Conservation (phyloP, 2,888 invertebrate genomes). For the Fissipunctia ypsillon region DNA sequence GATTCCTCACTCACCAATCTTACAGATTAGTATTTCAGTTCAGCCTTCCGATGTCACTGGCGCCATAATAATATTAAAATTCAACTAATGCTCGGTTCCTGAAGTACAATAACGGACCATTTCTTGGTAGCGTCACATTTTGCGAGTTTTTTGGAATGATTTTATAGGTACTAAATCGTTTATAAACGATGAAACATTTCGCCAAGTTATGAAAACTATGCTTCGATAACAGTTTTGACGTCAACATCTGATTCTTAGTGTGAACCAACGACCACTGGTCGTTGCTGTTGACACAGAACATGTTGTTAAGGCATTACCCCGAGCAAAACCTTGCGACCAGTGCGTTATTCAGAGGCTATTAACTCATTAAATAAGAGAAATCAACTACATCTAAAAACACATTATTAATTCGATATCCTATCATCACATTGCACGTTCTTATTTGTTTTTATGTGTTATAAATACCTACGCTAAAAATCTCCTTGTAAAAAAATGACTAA, state of each 20-base stretch:
- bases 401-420: too few relatives aligned
- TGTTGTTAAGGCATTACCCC: too few relatives aligned
- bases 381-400: too few relatives aligned
- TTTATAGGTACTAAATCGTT: not conserved
- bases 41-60: conserved; percentile 29
- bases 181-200: conserved; percentile 1
- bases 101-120: conserved; percentile 2
- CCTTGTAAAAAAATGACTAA: too few relatives aligned
- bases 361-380: too few relatives aligned
- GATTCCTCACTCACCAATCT: conserved; percentile 9
- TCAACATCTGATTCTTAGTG: not conserved
- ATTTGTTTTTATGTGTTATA: too few relatives aligned
- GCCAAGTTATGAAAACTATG: not conserved
- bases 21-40: conserved; percentile 24
- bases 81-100: not conserved
- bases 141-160: conserved; percentile 17
- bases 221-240: not conserved
- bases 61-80: conserved; percentile 10
- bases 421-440: too few relatives aligned
- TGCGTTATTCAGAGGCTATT: too few relatives aligned
- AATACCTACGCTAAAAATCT: too few relatives aligned
- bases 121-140: conserved; percentile 1
- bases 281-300: too few relatives aligned
- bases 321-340: too few relatives aligned
- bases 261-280: too few relatives aligned